Percentiles rank a stretch among this genome's conserved stretches.
These are phyloP conservation scores for Hemibagrus wyckioides DNA, from an alignment of 2,113 vertebrate genomes.

Conservation along the genomic window DNA sequence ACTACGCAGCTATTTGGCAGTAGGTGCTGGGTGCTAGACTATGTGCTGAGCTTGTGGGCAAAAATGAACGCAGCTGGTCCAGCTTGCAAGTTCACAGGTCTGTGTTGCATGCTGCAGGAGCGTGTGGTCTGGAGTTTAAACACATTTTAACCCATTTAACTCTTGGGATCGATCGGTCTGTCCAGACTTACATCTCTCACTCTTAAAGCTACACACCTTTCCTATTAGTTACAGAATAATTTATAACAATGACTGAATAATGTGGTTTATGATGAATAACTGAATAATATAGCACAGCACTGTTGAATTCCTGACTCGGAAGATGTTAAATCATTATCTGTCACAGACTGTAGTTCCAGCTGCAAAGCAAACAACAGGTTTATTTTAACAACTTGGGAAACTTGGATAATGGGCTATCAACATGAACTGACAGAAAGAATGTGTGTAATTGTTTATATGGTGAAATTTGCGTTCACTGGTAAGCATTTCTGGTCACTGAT, in stretches of 20 bases:
- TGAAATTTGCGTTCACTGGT: too few species aligned
- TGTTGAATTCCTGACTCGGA: background rate
- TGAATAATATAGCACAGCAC: background rate
- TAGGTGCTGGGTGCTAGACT: constrained; percentile 9
- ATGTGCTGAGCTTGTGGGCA: constrained; percentile 4
- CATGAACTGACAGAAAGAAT: too few species aligned
- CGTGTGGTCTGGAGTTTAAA: background rate
- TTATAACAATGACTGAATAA: background rate
- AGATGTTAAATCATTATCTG: background rate
- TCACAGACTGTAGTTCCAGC: background rate
- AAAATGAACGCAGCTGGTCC: background rate
- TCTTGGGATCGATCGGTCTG: background rate
- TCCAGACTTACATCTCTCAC: background rate
- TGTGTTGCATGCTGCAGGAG: background rate
- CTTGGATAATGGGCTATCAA: background rate
- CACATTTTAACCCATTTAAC: background rate
- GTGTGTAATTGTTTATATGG: too few species aligned
- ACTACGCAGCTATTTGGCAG: constrained; percentile 24
- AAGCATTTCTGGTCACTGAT: too few species aligned
- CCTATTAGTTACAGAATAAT: background rate
- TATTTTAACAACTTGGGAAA: background rate
- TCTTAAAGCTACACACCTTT: background rate
- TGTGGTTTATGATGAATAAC: background rate
- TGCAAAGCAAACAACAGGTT: background rate
- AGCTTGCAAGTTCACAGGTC: background rate